A percentile compares a stretch with the other conserved stretches of the same genome.
These are phyloP conservation scores for Hylyphantes graminicola DNA, from an alignment of 1,140 invertebrate genomes.

Conservation along the genomic window DNA sequence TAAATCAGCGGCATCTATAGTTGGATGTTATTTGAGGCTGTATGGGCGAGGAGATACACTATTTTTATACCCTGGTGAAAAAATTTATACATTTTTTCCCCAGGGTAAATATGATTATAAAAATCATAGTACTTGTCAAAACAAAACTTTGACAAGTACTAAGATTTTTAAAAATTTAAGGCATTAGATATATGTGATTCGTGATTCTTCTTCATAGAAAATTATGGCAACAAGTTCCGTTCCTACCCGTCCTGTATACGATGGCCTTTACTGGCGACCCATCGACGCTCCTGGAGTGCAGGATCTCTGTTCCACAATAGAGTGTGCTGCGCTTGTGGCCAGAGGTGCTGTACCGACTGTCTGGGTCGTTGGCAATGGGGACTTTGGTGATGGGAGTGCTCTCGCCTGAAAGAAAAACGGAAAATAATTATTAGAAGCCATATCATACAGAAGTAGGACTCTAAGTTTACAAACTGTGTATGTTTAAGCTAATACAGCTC, in stretches of 20 bases:
- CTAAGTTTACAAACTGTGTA: too few relatives aligned
- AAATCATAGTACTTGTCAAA: too few relatives aligned
- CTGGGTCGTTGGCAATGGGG: conserved; percentile 68
- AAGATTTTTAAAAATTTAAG: neutral
- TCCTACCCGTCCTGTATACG: conserved; percentile 68
- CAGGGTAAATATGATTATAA: too few relatives aligned
- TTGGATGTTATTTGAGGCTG: too few relatives aligned
- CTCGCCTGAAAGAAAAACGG: conserved; percentile 66
- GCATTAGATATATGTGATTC: neutral
- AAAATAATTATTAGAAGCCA: neutral
- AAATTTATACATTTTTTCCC: too few relatives aligned
- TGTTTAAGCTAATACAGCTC: too few relatives aligned
- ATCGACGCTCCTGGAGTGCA: conserved; percentile 83
- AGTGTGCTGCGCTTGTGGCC: conserved; percentile 89
- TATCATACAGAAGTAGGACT: too few relatives aligned
- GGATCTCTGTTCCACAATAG: conserved; percentile 93
- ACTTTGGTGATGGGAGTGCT: conserved; percentile 76
- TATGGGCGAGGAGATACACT: too few relatives aligned
- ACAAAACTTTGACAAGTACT: neutral
- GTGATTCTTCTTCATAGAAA: neutral
- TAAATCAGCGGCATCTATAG: too few relatives aligned
- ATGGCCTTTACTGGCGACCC: conserved; percentile 70
- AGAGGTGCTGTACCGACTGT: conserved; percentile 65
- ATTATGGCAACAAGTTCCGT: neutral
- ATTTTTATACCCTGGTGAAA: too few relatives aligned